A percentile compares a stretch with the other conserved stretches of the same genome.
phyloP scores from a whole-genome alignment of 2,113 vertebrate species.

The Dromaius novaehollandiae region DNA sequence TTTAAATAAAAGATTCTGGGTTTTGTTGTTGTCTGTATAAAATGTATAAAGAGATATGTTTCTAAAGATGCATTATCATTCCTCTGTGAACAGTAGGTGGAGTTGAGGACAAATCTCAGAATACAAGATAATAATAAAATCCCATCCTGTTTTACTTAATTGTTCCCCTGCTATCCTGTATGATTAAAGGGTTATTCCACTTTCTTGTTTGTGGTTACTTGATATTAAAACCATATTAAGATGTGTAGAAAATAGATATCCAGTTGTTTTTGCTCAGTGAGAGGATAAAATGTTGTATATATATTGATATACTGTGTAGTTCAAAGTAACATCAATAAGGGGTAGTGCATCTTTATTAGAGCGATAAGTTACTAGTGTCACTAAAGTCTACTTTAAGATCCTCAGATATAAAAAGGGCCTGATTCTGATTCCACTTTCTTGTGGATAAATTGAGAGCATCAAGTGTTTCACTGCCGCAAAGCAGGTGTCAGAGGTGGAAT shows the following conservation, averaged over 20 bases:
- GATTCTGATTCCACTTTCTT: neutral
- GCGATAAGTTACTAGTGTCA: constrained; percentile 59
- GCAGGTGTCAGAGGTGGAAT: neutral
- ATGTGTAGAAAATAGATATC: constrained; percentile 78
- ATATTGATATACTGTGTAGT: constrained; percentile 76
- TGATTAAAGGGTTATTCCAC: constrained; percentile 79
- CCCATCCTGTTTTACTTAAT: constrained; percentile 64
- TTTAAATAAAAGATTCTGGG: constrained; percentile 65
- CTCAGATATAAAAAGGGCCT: constrained; percentile 39
- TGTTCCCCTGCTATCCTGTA: constrained; percentile 68
- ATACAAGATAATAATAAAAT: constrained; percentile 65
- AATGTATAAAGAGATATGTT: constrained; percentile 74
- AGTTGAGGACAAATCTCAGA: constrained; percentile 56
- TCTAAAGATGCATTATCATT: constrained; percentile 75
- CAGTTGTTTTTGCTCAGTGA: constrained; percentile 75
- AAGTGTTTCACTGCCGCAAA: neutral
- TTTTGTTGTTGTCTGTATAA: constrained; percentile 73
- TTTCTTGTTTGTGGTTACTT: constrained; percentile 80
- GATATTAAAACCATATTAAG: constrained; percentile 71
- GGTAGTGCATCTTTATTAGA: constrained; percentile 76
- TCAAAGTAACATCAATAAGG: constrained; percentile 68
- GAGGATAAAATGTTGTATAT: constrained; percentile 75
- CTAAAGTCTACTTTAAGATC: constrained; percentile 64
- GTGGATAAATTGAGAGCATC: neutral
- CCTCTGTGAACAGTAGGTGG: constrained; percentile 72